These are phyloP conservation scores for Drosophila murphyi DNA, from an alignment of 1,140 invertebrate genomes.

Conservation along the genomic window DNA sequence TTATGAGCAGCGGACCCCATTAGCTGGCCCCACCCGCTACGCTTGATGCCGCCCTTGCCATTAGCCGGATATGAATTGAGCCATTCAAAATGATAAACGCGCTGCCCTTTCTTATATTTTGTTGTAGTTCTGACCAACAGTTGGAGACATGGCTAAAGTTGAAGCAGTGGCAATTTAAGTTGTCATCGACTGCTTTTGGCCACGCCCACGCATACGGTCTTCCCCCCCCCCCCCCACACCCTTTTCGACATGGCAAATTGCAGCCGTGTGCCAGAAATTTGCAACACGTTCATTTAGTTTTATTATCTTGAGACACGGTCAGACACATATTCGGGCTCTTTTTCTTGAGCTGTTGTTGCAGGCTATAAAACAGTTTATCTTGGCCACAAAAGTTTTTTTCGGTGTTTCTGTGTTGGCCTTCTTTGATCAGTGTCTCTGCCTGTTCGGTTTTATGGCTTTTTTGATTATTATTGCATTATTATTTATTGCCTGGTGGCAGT, in stretches of 20 bases:
- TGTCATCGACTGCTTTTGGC: constrained; percentile 12
- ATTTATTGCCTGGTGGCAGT: constrained; percentile 56
- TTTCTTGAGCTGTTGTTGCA: constrained; percentile 15
- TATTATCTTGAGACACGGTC: constrained; percentile 28
- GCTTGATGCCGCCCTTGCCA: constrained; percentile 11
- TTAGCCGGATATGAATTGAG: constrained; percentile 30
- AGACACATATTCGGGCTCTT: not conserved
- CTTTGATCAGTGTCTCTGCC: constrained; percentile 12
- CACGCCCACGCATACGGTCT: constrained; percentile 23
- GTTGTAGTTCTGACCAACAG: constrained; percentile 9
- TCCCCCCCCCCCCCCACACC: too few relatives aligned
- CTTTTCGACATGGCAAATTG: not conserved
- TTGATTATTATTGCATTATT: constrained; percentile 64
- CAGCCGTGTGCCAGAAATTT: constrained; percentile 3
- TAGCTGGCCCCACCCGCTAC: constrained; percentile 11
- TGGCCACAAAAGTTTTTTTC: constrained; percentile 24
- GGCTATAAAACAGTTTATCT: constrained; percentile 22
- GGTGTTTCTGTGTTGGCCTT: constrained; percentile 22
- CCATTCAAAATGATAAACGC: constrained; percentile 40
- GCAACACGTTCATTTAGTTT: constrained; percentile 43
- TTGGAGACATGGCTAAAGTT: not conserved
- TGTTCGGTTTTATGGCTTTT: constrained; percentile 53
- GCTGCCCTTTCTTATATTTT: not conserved
- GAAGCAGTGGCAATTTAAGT: constrained; percentile 2
- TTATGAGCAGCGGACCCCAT: constrained; percentile 52